Evolutionary conservation across 2,888 invertebrate genomes (phyloP), one percentile per base, ranked within the genome.

Genomic region (Campoplex capitator): DNA sequence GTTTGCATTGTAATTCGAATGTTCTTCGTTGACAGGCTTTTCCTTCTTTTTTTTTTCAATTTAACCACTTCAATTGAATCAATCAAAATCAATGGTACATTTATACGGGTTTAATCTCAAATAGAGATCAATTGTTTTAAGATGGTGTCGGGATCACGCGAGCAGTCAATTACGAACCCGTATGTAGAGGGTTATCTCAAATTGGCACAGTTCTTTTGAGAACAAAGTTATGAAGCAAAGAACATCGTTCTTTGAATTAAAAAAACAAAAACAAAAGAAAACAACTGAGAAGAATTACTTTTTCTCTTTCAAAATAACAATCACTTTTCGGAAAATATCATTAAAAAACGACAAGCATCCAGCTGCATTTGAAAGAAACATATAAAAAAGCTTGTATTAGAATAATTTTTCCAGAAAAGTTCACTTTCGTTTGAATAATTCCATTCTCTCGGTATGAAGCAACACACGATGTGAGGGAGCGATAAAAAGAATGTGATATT

Each of bases 1-100:
- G 78, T 83, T 83, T 86, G 78, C 83, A 80, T 42, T 28, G 42
- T 62, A 42, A 70, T 65, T 86, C 68, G 67, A 83, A 77, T 67
- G 68, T 68, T 85, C 74, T 38, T 51, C 38, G 73, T n/a, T 45
- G 83, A 79, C 75, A 67, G 75, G 78, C 75, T 75, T 56, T 18
- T 56, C 56, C 62, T 76, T 56, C 38, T 38, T 51, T 76, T 67
- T 76, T 67, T 51, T 62, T 76, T 32, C 32, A 62, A 62, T 70
- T 35, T 48, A 32, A 48, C 38, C 45, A 48, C 48, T 32, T 18
- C 35, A 62, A 62, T 35, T 62, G 23, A 71, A 71, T 58, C 42
- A 45, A 58, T 58, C 28, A 6, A 42, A 32, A n/a, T 28, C 56
- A 58, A 58, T 45, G 58, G 56, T 48, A 70, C 71, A 48, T 58